phyloP scores from a whole-genome alignment of 1,140 invertebrate genomes.

The Physella acuta region DNA sequence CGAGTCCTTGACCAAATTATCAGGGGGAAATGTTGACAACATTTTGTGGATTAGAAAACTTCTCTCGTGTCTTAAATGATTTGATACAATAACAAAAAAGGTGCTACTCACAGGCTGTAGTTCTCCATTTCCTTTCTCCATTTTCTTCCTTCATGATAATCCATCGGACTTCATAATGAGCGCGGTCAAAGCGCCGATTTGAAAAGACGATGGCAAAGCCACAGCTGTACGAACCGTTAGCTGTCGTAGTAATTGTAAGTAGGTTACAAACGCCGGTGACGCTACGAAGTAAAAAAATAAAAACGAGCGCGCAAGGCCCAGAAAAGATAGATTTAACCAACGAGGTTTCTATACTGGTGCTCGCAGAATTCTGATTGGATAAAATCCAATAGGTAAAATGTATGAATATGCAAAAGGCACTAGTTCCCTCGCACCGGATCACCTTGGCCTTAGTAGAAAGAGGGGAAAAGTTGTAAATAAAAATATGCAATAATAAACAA shows the following conservation, averaged over 20 bases:
- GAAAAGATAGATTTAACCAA: not conserved
- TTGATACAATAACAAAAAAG: too few species aligned
- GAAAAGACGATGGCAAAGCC: not conserved
- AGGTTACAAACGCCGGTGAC: conserved; percentile 15
- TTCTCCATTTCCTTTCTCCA: conserved; percentile 18
- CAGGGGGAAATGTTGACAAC: too few species aligned
- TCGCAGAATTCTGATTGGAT: not conserved
- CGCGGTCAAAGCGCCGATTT: conserved; percentile 17
- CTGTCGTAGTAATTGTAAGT: not conserved
- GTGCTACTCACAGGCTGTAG: conserved; percentile 9
- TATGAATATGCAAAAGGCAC: conserved; percentile 16
- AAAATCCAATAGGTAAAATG: not conserved
- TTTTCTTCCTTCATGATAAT: conserved; percentile 22
- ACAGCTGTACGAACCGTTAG: not conserved
- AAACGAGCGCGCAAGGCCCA: conserved; percentile 2
- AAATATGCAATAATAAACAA: too few species aligned
- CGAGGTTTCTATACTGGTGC: not conserved
- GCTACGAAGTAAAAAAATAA: conserved; percentile 16
- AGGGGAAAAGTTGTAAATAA: too few species aligned
- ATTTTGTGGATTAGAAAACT: too few species aligned
- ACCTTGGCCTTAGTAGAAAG: not conserved
- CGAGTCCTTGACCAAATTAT: too few species aligned
- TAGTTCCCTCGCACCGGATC: conserved; percentile 21
- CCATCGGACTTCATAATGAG: conserved; percentile 23
- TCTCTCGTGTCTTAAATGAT: too few species aligned